Percentiles rank a stretch among this genome's conserved stretches.
Evolutionary conservation across 2,797 vertebrate species (phyloP).

Genomic region (Rhadinocentrus ornatus): DNA sequence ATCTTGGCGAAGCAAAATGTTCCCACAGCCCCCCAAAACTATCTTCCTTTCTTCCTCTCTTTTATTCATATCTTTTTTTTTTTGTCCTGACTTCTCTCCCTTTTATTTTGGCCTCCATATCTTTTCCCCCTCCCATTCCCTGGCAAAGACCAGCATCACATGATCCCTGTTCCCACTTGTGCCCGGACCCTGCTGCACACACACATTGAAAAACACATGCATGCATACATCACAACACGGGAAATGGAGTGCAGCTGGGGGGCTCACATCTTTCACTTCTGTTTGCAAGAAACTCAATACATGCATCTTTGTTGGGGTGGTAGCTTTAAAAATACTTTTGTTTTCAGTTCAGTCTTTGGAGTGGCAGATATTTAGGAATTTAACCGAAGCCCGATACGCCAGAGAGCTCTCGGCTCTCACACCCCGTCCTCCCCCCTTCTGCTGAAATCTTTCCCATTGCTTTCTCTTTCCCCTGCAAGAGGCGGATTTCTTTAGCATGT

Average conservation of each 20-base stretch:
- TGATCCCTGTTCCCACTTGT: conserved; percentile 70
- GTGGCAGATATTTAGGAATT: conserved; percentile 33
- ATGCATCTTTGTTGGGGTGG: conserved; percentile 30
- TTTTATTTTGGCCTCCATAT: conserved; percentile 36
- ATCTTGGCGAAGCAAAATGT: conserved; percentile 79
- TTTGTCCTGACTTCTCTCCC: conserved; percentile 35
- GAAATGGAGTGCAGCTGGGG: conserved; percentile 28
- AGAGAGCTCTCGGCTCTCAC: conserved; percentile 6
- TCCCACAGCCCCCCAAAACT: conserved; percentile 79
- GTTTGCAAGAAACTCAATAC: conserved; percentile 62
- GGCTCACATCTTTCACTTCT: conserved; percentile 63
- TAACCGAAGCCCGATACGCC: conserved; percentile 24
- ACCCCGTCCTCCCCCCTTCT: conserved; percentile 13
- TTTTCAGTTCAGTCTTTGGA: conserved; percentile 14
- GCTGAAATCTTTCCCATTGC: conserved; percentile 55
- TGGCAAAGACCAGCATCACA: conserved; percentile 78
- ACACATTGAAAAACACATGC: conserved; percentile 20
- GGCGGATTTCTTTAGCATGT: conserved; percentile 73
- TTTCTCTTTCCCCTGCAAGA: conserved; percentile 35
- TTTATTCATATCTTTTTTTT: conserved; percentile 46
- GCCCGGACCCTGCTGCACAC: conserved; percentile 42
- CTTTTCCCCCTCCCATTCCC: conserved; percentile 38
- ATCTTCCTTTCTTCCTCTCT: conserved; percentile 26
- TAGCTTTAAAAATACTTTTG: background rate
- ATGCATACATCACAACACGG: conserved; percentile 43